Evolutionary conservation across 2,797 vertebrate species (phyloP), one percentile per base, ranked within the genome.

Genomic region (Gallinago solitaria): DNA sequence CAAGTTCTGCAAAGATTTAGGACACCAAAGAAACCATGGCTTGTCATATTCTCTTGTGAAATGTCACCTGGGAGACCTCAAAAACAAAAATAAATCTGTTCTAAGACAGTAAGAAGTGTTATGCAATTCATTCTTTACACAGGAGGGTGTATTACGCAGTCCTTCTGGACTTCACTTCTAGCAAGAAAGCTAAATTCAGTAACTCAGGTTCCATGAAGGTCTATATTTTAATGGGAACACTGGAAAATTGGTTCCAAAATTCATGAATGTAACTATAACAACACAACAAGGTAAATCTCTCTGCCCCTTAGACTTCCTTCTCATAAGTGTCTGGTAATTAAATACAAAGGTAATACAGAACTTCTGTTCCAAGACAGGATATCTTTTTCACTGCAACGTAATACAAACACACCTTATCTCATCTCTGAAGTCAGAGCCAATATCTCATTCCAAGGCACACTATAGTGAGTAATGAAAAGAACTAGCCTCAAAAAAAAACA

Each of bases 371-470:
- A 88, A 86, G 69, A 61, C 24, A 48, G 32, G 81, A 6, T 73
- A 73, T 47, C 47, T 73, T 86, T 87, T 87, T 60, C 63, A 65
- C 54, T 51, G 59, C 47, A 78, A 81, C 1, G 0, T 41, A 94
- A 95, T 43, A 87, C 16, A 92, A 92, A 89, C 30, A 32, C 9
- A 68, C 20, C 35, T 90, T 69, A 93, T 88, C 85, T 80, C n/a
- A 80, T 41, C 35, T 68, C 65, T 56, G 2, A 81, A 73, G 65
- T 5, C 12, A 2, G 17, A 89, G 57, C 15, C 18, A 79, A 0
- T 61, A 65, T n/a, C 65, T 79, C 54, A 61, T 86, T 90, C 50
- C 47, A 83, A 88, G 25, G 25, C 30, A 68, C 53, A 65, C 50
- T 3, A 12, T 5, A 57, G 30, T 7, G 9, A 1, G 0, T 23